phyloP scores from a whole-genome alignment of 2,113 vertebrate genomes.

The Cardinalis cardinalis region DNA sequence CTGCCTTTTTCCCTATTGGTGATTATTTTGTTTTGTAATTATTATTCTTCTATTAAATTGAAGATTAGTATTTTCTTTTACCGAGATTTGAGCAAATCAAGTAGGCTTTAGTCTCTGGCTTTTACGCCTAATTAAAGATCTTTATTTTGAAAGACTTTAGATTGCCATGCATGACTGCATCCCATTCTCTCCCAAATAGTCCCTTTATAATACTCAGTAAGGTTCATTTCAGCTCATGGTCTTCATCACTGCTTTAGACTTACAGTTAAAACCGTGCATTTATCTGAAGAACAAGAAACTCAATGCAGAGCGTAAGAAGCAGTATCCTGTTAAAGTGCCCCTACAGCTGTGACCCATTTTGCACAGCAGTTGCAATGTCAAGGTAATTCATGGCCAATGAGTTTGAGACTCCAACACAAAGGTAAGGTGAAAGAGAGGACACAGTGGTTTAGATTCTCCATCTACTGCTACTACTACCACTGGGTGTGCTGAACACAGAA shows the following conservation, averaged over 20 bases:
- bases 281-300: neutral
- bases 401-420: neutral
- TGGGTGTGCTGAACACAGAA: neutral
- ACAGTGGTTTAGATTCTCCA: neutral
- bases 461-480: neutral
- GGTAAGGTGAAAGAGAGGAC: neutral
- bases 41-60: neutral
- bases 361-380: neutral
- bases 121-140: neutral
- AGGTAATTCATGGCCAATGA: neutral
- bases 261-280: fast-evolving
- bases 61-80: neutral
- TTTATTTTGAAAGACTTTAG: neutral
- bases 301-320: neutral
- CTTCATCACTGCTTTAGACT: neutral
- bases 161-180: neutral
- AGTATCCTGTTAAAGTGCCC: neutral
- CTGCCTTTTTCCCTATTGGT: neutral
- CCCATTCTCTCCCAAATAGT: neutral
- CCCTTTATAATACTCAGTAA: neutral
- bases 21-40: neutral
- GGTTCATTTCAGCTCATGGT: neutral
- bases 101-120: neutral
- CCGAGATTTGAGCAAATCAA: neutral
- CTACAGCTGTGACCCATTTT: neutral